Evolutionary conservation across 2,113 vertebrate species (phyloP).

Genomic region (Symphodus melops): DNA sequence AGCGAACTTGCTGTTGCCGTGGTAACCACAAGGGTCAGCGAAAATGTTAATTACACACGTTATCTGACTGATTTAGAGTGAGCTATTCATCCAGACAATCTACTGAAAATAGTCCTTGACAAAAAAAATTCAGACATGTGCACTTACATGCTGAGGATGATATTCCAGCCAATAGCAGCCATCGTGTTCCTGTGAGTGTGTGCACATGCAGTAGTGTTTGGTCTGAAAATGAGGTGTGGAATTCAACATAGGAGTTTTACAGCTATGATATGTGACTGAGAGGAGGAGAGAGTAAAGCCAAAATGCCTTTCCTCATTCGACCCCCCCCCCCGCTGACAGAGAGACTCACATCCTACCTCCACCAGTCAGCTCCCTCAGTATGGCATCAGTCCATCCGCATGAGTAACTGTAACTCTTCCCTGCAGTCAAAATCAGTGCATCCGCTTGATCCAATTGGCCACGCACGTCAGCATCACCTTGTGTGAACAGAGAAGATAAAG

Average conservation of each 20-base stretch:
- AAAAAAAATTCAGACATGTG: not conserved
- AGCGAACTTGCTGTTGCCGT: constrained; percentile 11
- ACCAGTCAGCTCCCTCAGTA: constrained; percentile 39
- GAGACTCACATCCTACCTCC: constrained; percentile 41
- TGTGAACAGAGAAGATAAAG: constrained; percentile 69
- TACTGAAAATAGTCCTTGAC: not conserved
- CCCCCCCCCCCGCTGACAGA: constrained; percentile 35
- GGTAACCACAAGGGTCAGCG: constrained; percentile 8
- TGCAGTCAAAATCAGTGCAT: constrained; percentile 60
- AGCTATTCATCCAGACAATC: not conserved
- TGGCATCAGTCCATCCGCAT: constrained; percentile 52
- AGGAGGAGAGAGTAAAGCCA: constrained; percentile 49
- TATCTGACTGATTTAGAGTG: not conserved
- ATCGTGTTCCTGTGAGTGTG: not conserved
- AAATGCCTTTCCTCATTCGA: constrained; percentile 58
- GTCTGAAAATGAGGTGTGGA: constrained; percentile 20
- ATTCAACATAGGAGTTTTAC: constrained; percentile 35
- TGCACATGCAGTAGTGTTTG: not conserved
- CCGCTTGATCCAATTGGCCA: constrained; percentile 68
- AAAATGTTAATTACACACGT: constrained; percentile 3
- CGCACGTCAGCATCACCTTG: constrained; percentile 65
- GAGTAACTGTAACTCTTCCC: constrained; percentile 54
- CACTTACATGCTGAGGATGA: not conserved
- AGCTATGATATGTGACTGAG: constrained; percentile 48
- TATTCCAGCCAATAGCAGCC: not conserved